Conservation (phyloP, 1,140 invertebrate genomes). For the Microplitis mediator region DNA sequence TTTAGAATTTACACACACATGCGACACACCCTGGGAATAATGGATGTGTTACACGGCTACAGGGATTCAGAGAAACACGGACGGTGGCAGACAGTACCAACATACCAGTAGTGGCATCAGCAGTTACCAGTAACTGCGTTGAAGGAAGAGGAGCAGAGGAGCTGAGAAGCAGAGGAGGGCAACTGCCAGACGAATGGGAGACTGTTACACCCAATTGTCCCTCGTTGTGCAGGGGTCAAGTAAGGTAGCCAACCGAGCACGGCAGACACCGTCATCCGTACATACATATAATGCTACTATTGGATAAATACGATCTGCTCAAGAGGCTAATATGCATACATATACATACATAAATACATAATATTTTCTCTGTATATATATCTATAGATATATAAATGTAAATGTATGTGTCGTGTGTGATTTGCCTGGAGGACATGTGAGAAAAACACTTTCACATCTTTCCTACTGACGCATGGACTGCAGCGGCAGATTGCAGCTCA, state of each 20-base stretch:
- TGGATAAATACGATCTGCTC: too few relatives aligned
- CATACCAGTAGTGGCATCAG: neutral
- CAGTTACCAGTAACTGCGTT: neutral
- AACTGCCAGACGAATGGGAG: slow-evolving; percentile 52
- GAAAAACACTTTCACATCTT: too few relatives aligned
- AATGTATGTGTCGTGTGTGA: too few relatives aligned
- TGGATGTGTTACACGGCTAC: slow-evolving; percentile 46
- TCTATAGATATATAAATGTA: too few relatives aligned
- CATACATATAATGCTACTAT: neutral
- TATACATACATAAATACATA: too few relatives aligned
- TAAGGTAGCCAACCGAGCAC: slow-evolving; percentile 54
- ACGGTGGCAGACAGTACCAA: slow-evolving; percentile 15
- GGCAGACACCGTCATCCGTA: slow-evolving; percentile 42
- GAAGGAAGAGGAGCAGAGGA: slow-evolving; percentile 18
- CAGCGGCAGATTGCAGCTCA: too few relatives aligned
- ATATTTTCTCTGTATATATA: too few relatives aligned
- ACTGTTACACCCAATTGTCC: slow-evolving; percentile 63
- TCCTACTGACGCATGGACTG: too few relatives aligned
- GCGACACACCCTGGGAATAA: slow-evolving; percentile 34
- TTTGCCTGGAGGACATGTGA: too few relatives aligned
- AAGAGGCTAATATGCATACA: too few relatives aligned
- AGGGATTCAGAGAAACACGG: slow-evolving; percentile 56
- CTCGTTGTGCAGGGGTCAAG: slow-evolving; percentile 61
- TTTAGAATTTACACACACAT: neutral
- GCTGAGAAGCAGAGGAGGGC: slow-evolving; percentile 36